These are phyloP conservation scores for Callosobruchus maculatus DNA, from an alignment of 2,888 invertebrate species.

Conservation along the genomic window DNA sequence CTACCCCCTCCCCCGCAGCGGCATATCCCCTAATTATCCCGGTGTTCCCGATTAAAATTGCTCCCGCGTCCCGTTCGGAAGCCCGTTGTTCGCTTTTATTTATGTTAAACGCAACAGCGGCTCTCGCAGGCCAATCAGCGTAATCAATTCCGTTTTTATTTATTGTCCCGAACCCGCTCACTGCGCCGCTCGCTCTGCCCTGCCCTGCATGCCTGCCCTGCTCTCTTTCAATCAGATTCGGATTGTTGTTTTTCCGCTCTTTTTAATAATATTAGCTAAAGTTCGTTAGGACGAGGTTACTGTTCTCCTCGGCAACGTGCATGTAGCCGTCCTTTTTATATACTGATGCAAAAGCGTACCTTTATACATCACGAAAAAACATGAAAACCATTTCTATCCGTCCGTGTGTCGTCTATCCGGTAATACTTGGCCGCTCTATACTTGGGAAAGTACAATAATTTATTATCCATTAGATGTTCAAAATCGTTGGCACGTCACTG, in stretches of 20 bases:
- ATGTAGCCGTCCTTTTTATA: neutral
- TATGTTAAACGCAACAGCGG: conserved; percentile 45
- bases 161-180: conserved; percentile 36
- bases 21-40: conserved; percentile 29
- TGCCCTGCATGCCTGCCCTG: neutral
- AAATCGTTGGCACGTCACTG: no score
- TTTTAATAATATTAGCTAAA: neutral
- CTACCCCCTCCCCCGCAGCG: conserved; percentile 19
- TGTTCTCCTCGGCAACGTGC: neutral
- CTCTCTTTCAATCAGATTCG: neutral
- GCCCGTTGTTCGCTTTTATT: conserved; percentile 39
- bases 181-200: no score
- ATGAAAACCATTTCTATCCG: no score
- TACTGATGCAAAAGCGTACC: no score
- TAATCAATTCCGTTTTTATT: conserved; percentile 51
- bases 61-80: conserved; percentile 40
- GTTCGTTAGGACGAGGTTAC: neutral
- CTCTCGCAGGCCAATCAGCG: conserved; percentile 45
- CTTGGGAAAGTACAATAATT: no score
- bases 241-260: neutral
- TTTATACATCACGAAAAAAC: no score
- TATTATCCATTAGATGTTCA: no score
- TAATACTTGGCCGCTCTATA: no score
- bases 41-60: conserved; percentile 45
- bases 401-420: no score